phyloP scores from a whole-genome alignment of 2,888 invertebrate species.

The Masnerella sp. region DNA sequence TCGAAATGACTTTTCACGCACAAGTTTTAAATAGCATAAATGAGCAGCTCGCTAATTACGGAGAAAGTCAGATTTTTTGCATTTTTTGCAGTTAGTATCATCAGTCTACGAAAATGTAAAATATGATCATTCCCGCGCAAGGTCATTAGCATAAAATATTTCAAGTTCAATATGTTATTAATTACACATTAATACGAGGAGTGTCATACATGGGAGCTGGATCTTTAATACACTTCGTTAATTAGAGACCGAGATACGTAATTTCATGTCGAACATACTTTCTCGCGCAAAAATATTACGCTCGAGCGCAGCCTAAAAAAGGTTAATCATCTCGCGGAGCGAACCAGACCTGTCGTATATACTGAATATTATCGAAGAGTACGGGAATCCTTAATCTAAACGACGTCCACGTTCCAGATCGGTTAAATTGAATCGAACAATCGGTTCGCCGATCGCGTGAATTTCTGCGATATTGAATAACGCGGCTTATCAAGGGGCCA shows the following conservation, averaged over 20 bases:
- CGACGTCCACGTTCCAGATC: too few species aligned
- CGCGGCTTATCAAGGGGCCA: slow-evolving; percentile 22
- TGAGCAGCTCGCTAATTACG: not conserved
- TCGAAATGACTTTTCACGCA: not conserved
- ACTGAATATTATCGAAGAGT: too few species aligned
- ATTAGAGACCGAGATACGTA: not conserved
- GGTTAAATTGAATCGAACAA: slow-evolving; percentile 4
- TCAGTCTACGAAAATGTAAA: not conserved
- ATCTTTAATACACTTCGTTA: not conserved
- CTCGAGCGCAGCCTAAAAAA: not conserved
- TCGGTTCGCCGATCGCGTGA: slow-evolving; percentile 4
- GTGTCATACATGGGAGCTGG: not conserved
- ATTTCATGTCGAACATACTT: not conserved
- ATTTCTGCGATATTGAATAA: slow-evolving; percentile 37
- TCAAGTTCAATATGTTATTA: slow-evolving; percentile 5
- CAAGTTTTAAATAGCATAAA: not conserved
- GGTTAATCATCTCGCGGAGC: not conserved
- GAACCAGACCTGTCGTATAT: not conserved
- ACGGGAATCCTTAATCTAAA: too few species aligned
- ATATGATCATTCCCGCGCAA: not conserved
- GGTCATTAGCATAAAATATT: not conserved
- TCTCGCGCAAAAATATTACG: not conserved
- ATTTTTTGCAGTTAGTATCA: not conserved
- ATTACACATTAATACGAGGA: not conserved
- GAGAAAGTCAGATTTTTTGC: not conserved